These are phyloP conservation scores for Sprattus sprattus DNA, from an alignment of 2,113 vertebrate species.

Conservation along the genomic window DNA sequence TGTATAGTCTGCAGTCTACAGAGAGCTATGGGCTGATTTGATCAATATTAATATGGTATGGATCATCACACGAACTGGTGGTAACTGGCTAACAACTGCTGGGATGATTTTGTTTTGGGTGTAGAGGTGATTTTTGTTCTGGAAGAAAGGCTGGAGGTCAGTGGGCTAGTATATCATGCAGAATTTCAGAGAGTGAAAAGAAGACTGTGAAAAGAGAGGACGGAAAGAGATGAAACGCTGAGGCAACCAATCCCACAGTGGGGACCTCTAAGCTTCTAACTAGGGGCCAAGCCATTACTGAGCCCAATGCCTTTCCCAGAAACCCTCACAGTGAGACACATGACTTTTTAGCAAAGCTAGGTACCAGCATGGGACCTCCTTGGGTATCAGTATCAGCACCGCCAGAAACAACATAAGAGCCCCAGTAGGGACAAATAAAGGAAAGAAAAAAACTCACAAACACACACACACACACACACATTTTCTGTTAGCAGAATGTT, in stretches of 20 bases:
- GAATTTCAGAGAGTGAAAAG: not conserved
- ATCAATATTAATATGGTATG: too few species aligned
- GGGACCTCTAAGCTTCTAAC: not conserved
- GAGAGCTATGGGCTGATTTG: too few species aligned
- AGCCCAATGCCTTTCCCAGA: not conserved
- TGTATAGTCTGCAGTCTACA: too few species aligned
- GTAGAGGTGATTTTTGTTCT: too few species aligned
- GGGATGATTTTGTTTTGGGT: too few species aligned
- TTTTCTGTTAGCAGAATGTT: not conserved
- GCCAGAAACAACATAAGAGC: not conserved
- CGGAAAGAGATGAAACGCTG: not conserved
- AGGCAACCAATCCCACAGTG: not conserved
- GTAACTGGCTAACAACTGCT: too few species aligned
- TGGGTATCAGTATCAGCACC: not conserved
- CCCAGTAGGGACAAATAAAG: not conserved
- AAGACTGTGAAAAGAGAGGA: not conserved
- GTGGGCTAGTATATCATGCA: not conserved
- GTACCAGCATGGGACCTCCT: not conserved
- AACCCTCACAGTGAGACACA: not conserved
- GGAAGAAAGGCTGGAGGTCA: too few species aligned
- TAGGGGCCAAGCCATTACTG: not conserved
- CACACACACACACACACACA: conserved; percentile 2
- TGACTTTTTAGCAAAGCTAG: not conserved
- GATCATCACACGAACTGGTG: too few species aligned
- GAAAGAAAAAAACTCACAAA: not conserved